phyloP scores from a whole-genome alignment of 2,888 invertebrate species.

The Paralinhomoeus sp. region DNA sequence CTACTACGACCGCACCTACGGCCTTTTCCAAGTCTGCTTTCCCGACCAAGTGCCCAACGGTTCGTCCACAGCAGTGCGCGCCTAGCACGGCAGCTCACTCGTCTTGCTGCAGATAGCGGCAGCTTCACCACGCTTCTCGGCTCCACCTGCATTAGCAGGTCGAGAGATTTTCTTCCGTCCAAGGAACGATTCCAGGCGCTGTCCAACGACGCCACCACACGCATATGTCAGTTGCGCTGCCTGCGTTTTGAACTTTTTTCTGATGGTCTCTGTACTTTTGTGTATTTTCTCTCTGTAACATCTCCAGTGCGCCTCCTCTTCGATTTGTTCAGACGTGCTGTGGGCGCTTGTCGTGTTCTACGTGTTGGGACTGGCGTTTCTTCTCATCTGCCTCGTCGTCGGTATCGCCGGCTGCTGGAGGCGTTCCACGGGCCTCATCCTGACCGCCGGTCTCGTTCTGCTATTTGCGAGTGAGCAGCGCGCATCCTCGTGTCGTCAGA shows the following conservation, averaged over 20 bases:
- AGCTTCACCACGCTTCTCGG: neutral
- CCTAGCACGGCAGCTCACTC: neutral
- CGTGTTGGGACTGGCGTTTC: slow-evolving; percentile 67
- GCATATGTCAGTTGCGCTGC: no score
- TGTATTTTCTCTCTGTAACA: no score
- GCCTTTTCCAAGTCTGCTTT: slow-evolving; percentile 76
- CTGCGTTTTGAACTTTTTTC: no score
- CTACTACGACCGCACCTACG: slow-evolving; percentile 73
- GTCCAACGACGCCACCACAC: no score
- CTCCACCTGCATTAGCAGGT: no score
- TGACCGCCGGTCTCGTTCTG: slow-evolving; percentile 72
- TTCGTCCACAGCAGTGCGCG: slow-evolving; percentile 3
- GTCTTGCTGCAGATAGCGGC: neutral
- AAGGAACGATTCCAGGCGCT: no score
- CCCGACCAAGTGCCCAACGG: slow-evolving; percentile 56
- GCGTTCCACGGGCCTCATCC: slow-evolving; percentile 71
- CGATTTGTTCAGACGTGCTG: slow-evolving; percentile 44
- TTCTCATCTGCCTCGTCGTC: slow-evolving; percentile 80
- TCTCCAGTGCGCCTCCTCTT: no score
- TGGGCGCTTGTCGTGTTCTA: slow-evolving; percentile 76
- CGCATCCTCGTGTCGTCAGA: no score
- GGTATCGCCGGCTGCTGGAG: slow-evolving; percentile 92
- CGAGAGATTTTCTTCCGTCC: no score
- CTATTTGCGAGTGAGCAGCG: slow-evolving; percentile 48
- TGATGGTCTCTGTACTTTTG: no score